Evolutionary conservation across 1,140 invertebrate genomes (phyloP).

Genomic region (Drosophila biarmipes): DNA sequence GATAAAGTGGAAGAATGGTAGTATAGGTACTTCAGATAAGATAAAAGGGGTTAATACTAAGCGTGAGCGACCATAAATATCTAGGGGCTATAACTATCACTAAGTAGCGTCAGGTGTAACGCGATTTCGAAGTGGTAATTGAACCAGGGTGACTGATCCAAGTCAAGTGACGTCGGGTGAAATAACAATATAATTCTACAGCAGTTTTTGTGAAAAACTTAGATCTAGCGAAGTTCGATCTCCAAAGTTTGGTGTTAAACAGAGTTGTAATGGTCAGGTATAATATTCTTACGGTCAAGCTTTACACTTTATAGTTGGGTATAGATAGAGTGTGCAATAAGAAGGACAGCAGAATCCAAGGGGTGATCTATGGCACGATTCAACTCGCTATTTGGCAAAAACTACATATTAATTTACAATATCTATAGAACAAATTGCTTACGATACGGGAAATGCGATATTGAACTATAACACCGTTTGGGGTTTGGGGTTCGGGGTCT

Average conservation of each 20-base stretch:
- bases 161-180: not conserved
- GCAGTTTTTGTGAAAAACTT: too few relatives aligned
- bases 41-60: conserved; percentile 62
- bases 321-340: not conserved
- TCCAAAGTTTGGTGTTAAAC: not conserved
- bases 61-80: conserved; percentile 58
- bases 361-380: conserved; percentile 24
- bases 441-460: not conserved
- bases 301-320: not conserved
- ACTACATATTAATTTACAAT: conserved; percentile 1
- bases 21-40: not conserved
- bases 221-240: too few relatives aligned
- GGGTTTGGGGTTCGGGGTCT: not conserved
- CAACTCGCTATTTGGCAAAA: not conserved
- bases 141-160: conserved; percentile 5
- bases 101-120: conserved; percentile 7
- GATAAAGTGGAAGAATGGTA: not conserved
- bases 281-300: not conserved
- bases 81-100: conserved; percentile 41
- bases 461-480: not conserved
- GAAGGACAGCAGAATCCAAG: not conserved
- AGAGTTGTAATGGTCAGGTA: too few relatives aligned
- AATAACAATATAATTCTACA: not conserved
- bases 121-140: not conserved
- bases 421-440: conserved; percentile 17